These are phyloP conservation scores for Sciaenops ocellatus DNA, from an alignment of 2,797 vertebrate genomes.

Conservation along the genomic window DNA sequence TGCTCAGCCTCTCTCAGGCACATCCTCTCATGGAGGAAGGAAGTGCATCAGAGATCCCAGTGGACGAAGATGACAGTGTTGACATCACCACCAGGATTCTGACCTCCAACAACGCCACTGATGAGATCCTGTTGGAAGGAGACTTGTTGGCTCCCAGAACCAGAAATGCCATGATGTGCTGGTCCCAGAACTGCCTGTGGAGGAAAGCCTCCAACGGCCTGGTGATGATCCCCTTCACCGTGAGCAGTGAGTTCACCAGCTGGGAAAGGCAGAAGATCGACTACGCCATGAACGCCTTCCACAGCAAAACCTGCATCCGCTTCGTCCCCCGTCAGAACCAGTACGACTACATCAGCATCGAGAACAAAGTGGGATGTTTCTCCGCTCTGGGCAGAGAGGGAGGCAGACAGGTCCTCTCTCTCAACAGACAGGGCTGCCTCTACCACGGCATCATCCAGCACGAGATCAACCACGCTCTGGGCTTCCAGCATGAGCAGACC, in stretches of 20 bases:
- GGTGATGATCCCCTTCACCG: slow-evolving; percentile 46
- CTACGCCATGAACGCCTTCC: slow-evolving; percentile 19
- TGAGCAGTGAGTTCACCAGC: slow-evolving; percentile 30
- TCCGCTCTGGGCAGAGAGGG: slow-evolving; percentile 73
- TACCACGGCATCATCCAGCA: slow-evolving; percentile 79
- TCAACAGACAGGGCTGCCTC: slow-evolving; percentile 78
- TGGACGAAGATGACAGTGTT: neutral
- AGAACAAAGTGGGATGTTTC: neutral
- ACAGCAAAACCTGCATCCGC: slow-evolving; percentile 51
- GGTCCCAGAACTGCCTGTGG: slow-evolving; percentile 49
- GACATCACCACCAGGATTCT: slow-evolving; percentile 65
- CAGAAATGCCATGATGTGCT: slow-evolving; percentile 40
- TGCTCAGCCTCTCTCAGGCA: slow-evolving; percentile 60
- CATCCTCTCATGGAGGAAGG: slow-evolving; percentile 35
- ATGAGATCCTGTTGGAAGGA: slow-evolving; percentile 53
- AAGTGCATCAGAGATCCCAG: neutral
- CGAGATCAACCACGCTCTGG: slow-evolving; percentile 77
- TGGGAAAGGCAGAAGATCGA: slow-evolving; percentile 36
- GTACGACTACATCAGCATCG: slow-evolving; percentile 42
- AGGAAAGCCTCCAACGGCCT: slow-evolving; percentile 32
- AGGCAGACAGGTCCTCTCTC: slow-evolving; percentile 79
- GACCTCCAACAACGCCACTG: slow-evolving; percentile 49
- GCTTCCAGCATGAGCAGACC: too few relatives aligned
- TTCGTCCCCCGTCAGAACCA: slow-evolving; percentile 51
- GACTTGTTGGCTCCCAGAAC: slow-evolving; percentile 45